Percentiles rank a stretch among this genome's conserved stretches.
phyloP scores from a whole-genome alignment of 2,797 vertebrate species.

The Heteromormyrus szaboi region DNA sequence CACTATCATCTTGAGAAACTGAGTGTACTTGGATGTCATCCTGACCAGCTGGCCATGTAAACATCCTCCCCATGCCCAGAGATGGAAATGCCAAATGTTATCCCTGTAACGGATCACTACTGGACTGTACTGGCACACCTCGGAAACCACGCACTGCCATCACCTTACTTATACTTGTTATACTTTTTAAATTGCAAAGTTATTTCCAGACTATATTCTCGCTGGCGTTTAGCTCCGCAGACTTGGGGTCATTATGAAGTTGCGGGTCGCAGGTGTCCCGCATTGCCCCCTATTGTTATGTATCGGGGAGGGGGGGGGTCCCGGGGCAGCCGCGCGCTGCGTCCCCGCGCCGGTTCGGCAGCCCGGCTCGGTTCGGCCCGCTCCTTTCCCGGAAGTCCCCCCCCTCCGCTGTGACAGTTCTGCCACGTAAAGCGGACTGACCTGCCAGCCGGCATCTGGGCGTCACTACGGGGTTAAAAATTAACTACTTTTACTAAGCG shows the following conservation, averaged over 20 bases:
- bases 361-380: background rate
- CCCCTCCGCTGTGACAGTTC: constrained; percentile 23
- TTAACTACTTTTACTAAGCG: background rate
- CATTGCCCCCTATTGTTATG: background rate
- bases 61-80: constrained; percentile 14
- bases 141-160: background rate
- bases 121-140: background rate
- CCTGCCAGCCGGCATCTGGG: constrained; percentile 5
- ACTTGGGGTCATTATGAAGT: background rate
- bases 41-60: constrained; percentile 12
- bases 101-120: background rate
- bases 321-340: background rate
- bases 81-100: constrained; percentile 15
- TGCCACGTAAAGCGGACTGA: constrained; percentile 58
- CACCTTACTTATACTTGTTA: background rate
- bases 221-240: background rate
- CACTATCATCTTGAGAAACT: background rate
- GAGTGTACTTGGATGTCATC: constrained; percentile 17
- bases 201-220: background rate
- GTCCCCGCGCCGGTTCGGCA: background rate
- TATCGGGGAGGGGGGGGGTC: background rate
- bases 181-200: background rate
- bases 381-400: background rate
- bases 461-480: background rate
- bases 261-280: background rate